Base-by-base conservation (phyloP, 1,140 invertebrate genomes). In the Copidosoma floridanum region DNA sequence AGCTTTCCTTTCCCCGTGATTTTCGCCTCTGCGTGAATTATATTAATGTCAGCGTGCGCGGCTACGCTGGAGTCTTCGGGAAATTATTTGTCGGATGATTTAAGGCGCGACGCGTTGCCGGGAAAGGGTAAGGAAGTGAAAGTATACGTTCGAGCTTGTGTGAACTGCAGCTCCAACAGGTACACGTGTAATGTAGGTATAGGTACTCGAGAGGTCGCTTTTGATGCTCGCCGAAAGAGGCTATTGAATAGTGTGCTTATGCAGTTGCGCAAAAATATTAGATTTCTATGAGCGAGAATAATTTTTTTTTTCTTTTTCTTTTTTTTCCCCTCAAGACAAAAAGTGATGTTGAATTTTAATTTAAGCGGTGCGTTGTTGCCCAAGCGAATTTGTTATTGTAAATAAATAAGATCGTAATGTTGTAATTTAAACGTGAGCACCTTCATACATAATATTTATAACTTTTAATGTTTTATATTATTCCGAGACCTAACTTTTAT, bases 141-240 rank as follows among this genome's bases (percentile, higher is more conserved):
- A 64, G 58, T 64, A 35, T 20, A n/a, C n/a, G n/a, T n/a, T n/a
- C n/a, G n/a, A n/a, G 38, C 16, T 16, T 12, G 32, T 46, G 44
- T 1, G 10, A 44, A 32, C 5, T 24, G 23, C 20, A 43, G n/a
- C n/a, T n/a, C n/a, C n/a, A n/a, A n/a, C 38, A 44, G 47, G 53
- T 54, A 37, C 54, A 59, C 53, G 53, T 58, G 53, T n/a, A n/a
- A n/a, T n/a, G n/a, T n/a, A n/a, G n/a, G n/a, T 46, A 62, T 59
- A 51, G 35, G 51, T 56, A 37, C 46, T 63, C 24, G 27, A 38
- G 46, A 7, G 26, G 11, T 29, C 57, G n/a, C n/a, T n/a, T 59
- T 64, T 64, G 62, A 59, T 41, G 35, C 21, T 24, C 44, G 27
- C 56, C 57, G 56, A 57, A n/a, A n/a, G n/a, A n/a, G n/a, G n/a